Base-by-base conservation (phyloP, 2,113 vertebrate genomes). In the Hippocampus abdominalis region DNA sequence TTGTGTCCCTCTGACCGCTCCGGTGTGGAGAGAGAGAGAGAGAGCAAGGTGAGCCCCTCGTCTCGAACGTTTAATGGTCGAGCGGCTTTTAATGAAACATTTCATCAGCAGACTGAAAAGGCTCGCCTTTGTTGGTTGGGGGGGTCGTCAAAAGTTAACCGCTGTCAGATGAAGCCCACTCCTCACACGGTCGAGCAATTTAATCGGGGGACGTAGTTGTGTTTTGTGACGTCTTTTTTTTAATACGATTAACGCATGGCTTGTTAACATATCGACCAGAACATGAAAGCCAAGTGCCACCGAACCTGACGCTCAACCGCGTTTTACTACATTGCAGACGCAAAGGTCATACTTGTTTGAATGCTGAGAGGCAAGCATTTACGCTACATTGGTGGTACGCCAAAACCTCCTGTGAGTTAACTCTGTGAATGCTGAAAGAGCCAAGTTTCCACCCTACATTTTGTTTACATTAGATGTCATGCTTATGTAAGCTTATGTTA, bases 11-110 rank as follows among this genome's bases (percentile, higher is more conserved):
- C 81, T n/a, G 32, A 62, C 21, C 51, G 21, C 51, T 54, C 51
- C 9, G 11, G 73, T 74, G 71, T 64, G 12, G 42, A 74, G 78
- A 64, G 72, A 59, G 16, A 49, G 42, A 74, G 78, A 64, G 72
- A 59, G 16, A 49, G 20, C 12, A 80, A 84, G 87, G 89, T 88
- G 83, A 88, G 85, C 11, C 86, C 21, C 85, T 15, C 1, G 48
- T 54, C 44, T 5, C n/a, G 61, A 36, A 51, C 20, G 11, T 40
- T 61, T 36, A 44, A 72, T 75, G 83, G 3, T 78, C 68, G 60
- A 57, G 7, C 27, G 0, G 16, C 1, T 81, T 80, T 57, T 73
- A 70, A 76, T 54, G 70, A 49, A 64, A 74, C 71, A 8, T 68
- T 48, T 49, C 48, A 69, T 44, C 44, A 32, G 11, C 68, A 40